phyloP scores from a whole-genome alignment of 2,888 invertebrate species.

The Norana najaformis region DNA sequence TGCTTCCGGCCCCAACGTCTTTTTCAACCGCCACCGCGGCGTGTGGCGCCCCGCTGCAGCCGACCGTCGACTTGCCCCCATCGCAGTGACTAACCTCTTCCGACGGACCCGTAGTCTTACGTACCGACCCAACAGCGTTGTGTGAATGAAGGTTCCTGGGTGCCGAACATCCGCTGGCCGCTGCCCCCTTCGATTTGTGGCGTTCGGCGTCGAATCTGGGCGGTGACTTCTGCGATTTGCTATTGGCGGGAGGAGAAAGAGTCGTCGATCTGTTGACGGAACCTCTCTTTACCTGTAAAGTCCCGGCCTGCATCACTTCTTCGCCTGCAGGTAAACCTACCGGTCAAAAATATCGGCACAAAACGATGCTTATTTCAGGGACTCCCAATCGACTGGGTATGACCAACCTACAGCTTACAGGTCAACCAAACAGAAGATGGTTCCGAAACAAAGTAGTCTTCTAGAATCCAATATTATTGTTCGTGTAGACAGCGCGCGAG shows the following conservation, averaged over 20 bases:
- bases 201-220: background rate
- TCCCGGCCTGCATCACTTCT: background rate
- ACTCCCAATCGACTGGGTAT: background rate
- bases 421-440: background rate
- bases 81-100: slow-evolving; percentile 3
- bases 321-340: background rate
- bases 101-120: background rate
- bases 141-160: background rate
- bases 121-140: background rate
- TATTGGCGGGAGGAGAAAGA: background rate
- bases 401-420: background rate
- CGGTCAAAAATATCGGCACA: background rate
- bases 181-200: background rate
- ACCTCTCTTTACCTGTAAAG: too few species aligned
- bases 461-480: background rate
- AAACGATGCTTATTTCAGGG: background rate
- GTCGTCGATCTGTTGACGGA: background rate
- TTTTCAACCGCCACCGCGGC: too few species aligned
- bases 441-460: background rate
- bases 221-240: background rate
- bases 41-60: background rate
- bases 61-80: background rate
- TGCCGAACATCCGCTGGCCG: background rate
- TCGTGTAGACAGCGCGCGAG: background rate
- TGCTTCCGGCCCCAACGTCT: background rate